Conservation (phyloP, 2,888 invertebrate species). For the Melanostoma mellinum region DNA sequence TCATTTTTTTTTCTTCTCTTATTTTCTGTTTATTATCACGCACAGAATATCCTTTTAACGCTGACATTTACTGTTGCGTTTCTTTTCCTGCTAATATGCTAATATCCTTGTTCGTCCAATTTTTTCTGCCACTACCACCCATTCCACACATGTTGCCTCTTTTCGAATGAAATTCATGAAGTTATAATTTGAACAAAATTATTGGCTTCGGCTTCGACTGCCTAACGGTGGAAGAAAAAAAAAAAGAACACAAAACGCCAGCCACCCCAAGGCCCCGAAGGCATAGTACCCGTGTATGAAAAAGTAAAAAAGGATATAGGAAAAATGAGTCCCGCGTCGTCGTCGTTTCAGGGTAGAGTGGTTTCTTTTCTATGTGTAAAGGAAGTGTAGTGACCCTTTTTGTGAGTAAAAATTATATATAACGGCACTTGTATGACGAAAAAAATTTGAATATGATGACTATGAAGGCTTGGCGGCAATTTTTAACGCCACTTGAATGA, state of each 20-base stretch:
- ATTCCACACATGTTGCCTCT: conserved; percentile 34
- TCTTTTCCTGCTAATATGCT: conserved; percentile 63
- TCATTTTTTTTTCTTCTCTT: conserved; percentile 22
- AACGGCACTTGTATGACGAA: conserved; percentile 51
- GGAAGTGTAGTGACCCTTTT: conserved; percentile 52
- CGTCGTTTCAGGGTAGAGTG: too few species aligned
- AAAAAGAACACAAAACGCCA: background rate
- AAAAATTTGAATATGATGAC: conserved; percentile 67
- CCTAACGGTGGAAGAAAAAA: conserved; percentile 14
- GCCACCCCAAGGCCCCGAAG: conserved; percentile 1
- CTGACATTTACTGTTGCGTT: conserved; percentile 60
- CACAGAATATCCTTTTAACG: conserved; percentile 38
- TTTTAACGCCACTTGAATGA: conserved; percentile 39
- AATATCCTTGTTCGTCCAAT: conserved; percentile 35
- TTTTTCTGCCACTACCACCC: background rate
- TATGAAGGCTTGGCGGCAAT: conserved; percentile 36
- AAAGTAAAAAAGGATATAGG: conserved; percentile 6
- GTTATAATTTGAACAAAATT: conserved; percentile 69
- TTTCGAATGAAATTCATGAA: conserved; percentile 66
- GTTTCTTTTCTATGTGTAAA: conserved; percentile 12
- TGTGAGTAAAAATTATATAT: conserved; percentile 45
- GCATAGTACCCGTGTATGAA: conserved; percentile 12
- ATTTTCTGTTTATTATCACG: conserved; percentile 14
- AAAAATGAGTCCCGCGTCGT: background rate
- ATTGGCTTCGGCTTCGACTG: conserved; percentile 51